Percentiles rank a stretch among this genome's conserved stretches.
phyloP scores from a whole-genome alignment of 2,113 vertebrate species.

The Sylvietta virens region DNA sequence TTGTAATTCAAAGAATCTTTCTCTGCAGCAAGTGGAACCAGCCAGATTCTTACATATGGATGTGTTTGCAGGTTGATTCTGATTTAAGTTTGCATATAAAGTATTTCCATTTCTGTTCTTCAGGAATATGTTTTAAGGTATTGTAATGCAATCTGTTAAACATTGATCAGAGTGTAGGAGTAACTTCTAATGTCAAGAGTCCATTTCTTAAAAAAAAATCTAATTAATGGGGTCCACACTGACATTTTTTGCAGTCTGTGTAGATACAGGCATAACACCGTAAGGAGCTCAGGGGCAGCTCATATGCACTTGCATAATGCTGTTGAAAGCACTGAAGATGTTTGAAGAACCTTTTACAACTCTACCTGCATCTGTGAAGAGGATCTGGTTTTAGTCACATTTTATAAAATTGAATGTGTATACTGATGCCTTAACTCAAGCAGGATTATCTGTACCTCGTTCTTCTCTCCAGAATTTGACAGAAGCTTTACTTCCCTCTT shows the following conservation, averaged over 20 bases:
- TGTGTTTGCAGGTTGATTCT: neutral
- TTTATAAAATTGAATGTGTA: neutral
- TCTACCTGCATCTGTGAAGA: neutral
- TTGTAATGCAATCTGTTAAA: neutral
- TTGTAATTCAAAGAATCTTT: neutral
- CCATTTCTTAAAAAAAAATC: neutral
- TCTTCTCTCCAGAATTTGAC: neutral
- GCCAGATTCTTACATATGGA: neutral
- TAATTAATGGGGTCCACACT: neutral
- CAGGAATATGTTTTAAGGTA: neutral
- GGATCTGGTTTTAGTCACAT: neutral
- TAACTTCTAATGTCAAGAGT: neutral
- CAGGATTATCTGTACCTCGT: neutral
- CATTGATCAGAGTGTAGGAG: neutral
- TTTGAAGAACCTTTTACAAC: neutral
- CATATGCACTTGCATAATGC: neutral
- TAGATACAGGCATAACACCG: neutral
- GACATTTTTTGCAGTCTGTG: neutral
- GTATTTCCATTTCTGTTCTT: neutral
- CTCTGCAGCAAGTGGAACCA: neutral
- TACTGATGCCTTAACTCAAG: neutral
- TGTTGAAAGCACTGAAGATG: neutral
- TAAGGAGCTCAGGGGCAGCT: neutral
- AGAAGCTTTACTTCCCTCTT: neutral
- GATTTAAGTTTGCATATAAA: neutral